These are phyloP conservation scores for Bombus ignitus DNA, from an alignment of 1,140 invertebrate genomes.

Conservation along the genomic window DNA sequence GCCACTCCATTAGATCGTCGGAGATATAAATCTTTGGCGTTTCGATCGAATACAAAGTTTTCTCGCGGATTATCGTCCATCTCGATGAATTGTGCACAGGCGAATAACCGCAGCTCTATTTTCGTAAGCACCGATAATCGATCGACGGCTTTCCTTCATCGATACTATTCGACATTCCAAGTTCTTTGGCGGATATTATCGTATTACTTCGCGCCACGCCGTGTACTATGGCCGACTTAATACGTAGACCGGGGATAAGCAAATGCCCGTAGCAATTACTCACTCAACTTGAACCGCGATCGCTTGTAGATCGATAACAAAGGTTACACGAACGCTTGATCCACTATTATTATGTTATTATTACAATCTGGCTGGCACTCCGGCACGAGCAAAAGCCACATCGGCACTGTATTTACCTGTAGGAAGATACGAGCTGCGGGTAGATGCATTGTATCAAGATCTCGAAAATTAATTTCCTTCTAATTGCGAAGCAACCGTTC, in stretches of 20 bases:
- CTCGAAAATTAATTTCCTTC: constrained; percentile 8
- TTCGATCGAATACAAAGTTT: constrained; percentile 29
- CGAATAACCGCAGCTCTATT: constrained; percentile 24
- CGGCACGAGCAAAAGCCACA: neutral
- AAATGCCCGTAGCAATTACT: constrained; percentile 62
- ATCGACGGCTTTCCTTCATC: constrained; percentile 14
- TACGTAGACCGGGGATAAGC: constrained; percentile 27
- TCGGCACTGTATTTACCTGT: constrained; percentile 4
- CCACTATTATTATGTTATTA: constrained; percentile 64
- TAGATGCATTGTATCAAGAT: neutral
- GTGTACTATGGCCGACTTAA: constrained; percentile 2
- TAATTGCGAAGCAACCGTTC: neutral
- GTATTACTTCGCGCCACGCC: constrained; percentile 19
- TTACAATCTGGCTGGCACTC: constrained; percentile 32
- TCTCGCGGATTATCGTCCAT: constrained; percentile 6
- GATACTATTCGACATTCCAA: constrained; percentile 53
- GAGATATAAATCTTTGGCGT: constrained; percentile 35
- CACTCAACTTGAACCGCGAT: constrained; percentile 45
- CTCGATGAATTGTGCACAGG: neutral
- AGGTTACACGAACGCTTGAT: constrained; percentile 51
- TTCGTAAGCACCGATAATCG: constrained; percentile 50
- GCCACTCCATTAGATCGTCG: constrained; percentile 27
- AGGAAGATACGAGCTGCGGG: neutral
- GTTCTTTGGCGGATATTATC: constrained; percentile 31
- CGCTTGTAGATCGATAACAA: constrained; percentile 59